Base-by-base conservation (phyloP, 2,888 invertebrate species). In the Drosophila suboccidentalis region DNA sequence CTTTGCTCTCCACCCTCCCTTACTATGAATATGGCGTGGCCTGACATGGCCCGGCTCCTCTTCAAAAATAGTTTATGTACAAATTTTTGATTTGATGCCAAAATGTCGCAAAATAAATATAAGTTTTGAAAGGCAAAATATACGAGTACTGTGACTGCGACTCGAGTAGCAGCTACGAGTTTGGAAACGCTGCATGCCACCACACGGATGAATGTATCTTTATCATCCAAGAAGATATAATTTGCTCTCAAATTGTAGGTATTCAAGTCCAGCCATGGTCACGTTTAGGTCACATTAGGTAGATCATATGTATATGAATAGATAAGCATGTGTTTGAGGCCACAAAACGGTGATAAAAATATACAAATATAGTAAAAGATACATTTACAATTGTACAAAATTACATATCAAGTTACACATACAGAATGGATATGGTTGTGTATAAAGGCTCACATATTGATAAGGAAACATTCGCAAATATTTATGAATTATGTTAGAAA, bases 71-170 rank as follows among this genome's bases (percentile, higher is more conserved):
- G 87, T 85, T 89, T 87, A 85, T 89, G 79, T 75, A 81, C 57
- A 71, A 62, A 89, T 85, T 89, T 89, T 89, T 85, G 89, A 87
- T 87, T 77, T 89, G 70, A 89, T 89, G 89, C 87, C 85, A 85
- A 85, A 89, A 87, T 82, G 80, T 83, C 77, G 84, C 87, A 63
- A 72, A 75, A 75, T 78, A 86, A 79, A 82, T 75, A 80, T 22
- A 80, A 75, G 49, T 71, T 72, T 80, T 60, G 75, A 72, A 64
- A 64, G 64, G 36, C 64, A 51, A 63, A 29, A 34, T 26, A 47
- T 22, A 26, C 9, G 11, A 22, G 54, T 38, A 29, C 55, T 57
- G 46, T 34, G 61, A 22, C 49, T 46, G 36, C 19, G 58, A 22
- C 49, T 55, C 29, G 41, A 61, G 41, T 46, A 39, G 34, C 39